phyloP scores from a whole-genome alignment of 2,888 invertebrate species.

The Oegoconia quadripuncta region DNA sequence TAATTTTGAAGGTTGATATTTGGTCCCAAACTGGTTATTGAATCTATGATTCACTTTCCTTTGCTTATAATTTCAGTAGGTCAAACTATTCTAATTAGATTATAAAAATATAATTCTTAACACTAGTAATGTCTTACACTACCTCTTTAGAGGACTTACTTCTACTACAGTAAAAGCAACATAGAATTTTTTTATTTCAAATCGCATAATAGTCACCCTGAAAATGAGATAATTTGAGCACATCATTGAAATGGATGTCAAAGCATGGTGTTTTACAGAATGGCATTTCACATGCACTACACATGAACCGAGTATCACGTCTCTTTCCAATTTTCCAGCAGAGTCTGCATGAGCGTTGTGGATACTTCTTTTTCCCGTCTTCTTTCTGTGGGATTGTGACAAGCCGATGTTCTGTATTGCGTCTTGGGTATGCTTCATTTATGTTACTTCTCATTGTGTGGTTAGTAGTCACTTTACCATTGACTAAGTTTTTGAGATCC shows the following conservation, averaged over 20 bases:
- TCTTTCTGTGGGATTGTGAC: constrained; percentile 76
- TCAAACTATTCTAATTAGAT: not conserved
- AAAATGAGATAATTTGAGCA: constrained; percentile 64
- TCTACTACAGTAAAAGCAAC: constrained; percentile 17
- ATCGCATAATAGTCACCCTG: constrained; percentile 70
- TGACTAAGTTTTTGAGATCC: constrained; percentile 75
- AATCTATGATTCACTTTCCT: constrained; percentile 45
- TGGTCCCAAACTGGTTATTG: constrained; percentile 40
- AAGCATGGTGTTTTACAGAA: constrained; percentile 75
- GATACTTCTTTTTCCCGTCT: constrained; percentile 76
- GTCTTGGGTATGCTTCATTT: constrained; percentile 50
- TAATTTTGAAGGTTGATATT: constrained; percentile 26
- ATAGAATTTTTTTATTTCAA: constrained; percentile 31
- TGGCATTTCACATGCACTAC: constrained; percentile 68
- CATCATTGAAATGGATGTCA: constrained; percentile 69
- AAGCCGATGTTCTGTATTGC: constrained; percentile 60
- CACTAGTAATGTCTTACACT: constrained; percentile 28
- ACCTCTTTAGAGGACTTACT: constrained; percentile 33
- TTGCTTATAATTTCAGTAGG: constrained; percentile 2
- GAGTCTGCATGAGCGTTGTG: constrained; percentile 71
- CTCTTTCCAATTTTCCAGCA: constrained; percentile 73
- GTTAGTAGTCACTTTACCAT: constrained; percentile 63
- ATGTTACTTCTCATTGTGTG: constrained; percentile 48
- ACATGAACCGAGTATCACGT: constrained; percentile 74
- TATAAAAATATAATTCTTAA: constrained; percentile 19